Conservation (phyloP, 2,797 vertebrate species). For the Choloepus didactylus region DNA sequence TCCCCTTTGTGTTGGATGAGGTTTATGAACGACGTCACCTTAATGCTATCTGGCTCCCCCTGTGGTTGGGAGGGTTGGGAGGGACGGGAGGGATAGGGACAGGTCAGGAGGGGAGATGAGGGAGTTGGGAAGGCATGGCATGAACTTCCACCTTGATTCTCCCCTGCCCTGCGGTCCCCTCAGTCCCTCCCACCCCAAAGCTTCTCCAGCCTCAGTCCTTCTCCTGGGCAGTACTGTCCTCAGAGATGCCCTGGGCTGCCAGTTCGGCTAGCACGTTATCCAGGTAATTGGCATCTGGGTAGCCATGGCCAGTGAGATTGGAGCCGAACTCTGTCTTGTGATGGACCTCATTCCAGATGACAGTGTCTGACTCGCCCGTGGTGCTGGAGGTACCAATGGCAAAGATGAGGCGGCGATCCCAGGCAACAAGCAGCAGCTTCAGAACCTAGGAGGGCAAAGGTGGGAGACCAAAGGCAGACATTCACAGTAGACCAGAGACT, state of each 20-base stretch:
- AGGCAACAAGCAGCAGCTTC: slow-evolving; percentile 95
- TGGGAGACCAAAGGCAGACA: not conserved
- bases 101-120: slow-evolving; percentile 1
- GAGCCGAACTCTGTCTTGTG: slow-evolving; percentile 99
- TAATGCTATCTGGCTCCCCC: not conserved
- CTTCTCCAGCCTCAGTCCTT: slow-evolving; percentile 85
- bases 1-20: slow-evolving; percentile 4
- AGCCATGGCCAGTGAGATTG: slow-evolving; percentile 97
- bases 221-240: slow-evolving; percentile 88
- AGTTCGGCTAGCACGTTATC: slow-evolving; percentile 98
- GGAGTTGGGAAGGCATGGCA: not conserved
- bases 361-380: slow-evolving; percentile 96
- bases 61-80: not conserved
- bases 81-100: not conserved
- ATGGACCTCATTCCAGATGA: slow-evolving; percentile 98
- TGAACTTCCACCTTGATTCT: slow-evolving; percentile 25
- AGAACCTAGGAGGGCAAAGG: slow-evolving; percentile 89
- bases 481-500: not conserved
- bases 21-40: slow-evolving; percentile 45
- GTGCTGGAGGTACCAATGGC: slow-evolving; percentile 97
- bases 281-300: slow-evolving; percentile 95
- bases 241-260: slow-evolving; percentile 96
- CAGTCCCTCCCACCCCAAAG: not conserved
- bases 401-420: slow-evolving; percentile 97
- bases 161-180: not conserved